These are phyloP conservation scores for Budorcas taxicolor DNA, from an alignment of 2,113 vertebrate species.

Conservation along the genomic window DNA sequence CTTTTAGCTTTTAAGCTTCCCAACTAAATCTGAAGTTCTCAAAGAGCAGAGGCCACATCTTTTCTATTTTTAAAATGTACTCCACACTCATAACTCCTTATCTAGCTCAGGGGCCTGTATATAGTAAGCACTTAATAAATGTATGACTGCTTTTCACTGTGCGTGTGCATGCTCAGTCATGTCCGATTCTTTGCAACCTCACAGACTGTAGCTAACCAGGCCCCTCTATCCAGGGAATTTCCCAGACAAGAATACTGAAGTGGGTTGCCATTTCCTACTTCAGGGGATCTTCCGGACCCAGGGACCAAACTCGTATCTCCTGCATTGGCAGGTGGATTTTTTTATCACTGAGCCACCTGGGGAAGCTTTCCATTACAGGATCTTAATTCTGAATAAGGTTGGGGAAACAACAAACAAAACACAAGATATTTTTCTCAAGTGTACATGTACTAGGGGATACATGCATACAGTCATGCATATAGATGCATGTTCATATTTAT, in stretches of 20 bases:
- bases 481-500: neutral
- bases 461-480: neutral
- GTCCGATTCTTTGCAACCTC: neutral
- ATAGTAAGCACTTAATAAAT: neutral
- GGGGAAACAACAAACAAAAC: slow-evolving; percentile 10
- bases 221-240: neutral
- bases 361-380: neutral
- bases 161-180: neutral
- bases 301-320: neutral
- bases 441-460: neutral
- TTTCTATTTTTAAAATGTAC: neutral
- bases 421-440: neutral
- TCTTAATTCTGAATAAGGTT: neutral
- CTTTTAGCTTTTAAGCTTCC: neutral
- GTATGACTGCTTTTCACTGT: neutral
- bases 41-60: neutral
- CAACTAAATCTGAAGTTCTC: neutral
- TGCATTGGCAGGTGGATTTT: neutral
- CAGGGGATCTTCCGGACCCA: neutral
- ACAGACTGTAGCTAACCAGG: neutral
- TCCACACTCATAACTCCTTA: neutral
- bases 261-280: neutral
- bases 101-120: neutral
- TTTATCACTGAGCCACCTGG: neutral
- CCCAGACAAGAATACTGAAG: neutral